Evolutionary conservation across 2,113 vertebrate genomes (phyloP).

Genomic region (Dromas ardeola): DNA sequence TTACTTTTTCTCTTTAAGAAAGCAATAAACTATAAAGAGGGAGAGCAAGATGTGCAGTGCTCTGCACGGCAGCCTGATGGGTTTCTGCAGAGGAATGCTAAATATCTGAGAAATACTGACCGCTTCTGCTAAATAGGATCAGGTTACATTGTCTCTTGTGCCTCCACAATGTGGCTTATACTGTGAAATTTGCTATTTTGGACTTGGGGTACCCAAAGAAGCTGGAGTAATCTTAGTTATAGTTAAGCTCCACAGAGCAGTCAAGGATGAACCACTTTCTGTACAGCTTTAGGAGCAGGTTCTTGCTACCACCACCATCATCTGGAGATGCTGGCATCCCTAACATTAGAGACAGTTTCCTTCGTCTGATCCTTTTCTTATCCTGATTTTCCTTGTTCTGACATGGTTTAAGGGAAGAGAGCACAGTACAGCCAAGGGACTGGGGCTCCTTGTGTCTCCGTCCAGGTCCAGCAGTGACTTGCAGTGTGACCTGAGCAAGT

Average conservation of each 20-base stretch:
- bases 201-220: background rate
- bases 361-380: background rate
- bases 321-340: background rate
- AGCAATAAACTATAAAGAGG: conserved; percentile 9
- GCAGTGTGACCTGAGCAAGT: background rate
- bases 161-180: background rate
- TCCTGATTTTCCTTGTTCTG: background rate
- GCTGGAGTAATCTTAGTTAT: background rate
- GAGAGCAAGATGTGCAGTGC: background rate
- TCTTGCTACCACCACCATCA: background rate
- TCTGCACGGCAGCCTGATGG: background rate
- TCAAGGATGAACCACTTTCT: background rate
- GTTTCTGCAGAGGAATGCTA: conserved; percentile 16
- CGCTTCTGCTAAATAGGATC: background rate
- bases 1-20: conserved; percentile 53
- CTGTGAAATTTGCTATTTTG: background rate
- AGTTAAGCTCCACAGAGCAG: background rate
- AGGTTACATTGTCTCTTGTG: background rate
- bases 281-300: background rate
- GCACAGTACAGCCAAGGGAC: background rate
- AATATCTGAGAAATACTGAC: background rate
- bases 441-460: fast-evolving
- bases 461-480: background rate
- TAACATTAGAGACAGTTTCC: background rate
- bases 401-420: background rate